Conservation (phyloP, 2,888 invertebrate genomes). For the Eilema caniola region DNA sequence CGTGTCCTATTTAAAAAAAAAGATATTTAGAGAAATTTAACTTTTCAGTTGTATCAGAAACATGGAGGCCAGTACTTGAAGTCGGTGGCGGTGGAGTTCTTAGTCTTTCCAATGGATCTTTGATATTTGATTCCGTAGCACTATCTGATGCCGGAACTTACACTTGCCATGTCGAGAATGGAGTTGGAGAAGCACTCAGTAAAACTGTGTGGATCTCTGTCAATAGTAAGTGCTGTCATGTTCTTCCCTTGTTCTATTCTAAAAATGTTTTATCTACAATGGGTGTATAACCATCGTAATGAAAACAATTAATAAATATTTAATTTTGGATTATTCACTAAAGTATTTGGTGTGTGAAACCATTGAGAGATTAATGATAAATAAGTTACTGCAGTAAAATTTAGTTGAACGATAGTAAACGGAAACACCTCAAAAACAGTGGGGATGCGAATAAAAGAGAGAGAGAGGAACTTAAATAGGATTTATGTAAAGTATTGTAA, state of each 20-base stretch:
- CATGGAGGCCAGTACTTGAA: constrained; percentile 82
- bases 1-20: no score
- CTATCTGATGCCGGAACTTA: constrained; percentile 81
- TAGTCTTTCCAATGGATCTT: constrained; percentile 81
- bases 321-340: no score
- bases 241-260: neutral
- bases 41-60: constrained; percentile 73
- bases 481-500: no score
- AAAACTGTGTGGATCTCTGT: constrained; percentile 84
- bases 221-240: constrained; percentile 74
- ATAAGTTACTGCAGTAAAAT: no score
- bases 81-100: constrained; percentile 82
- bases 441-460: no score
- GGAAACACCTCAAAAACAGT: no score
- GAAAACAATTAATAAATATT: no score
- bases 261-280: neutral
- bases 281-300: no score
- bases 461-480: no score
- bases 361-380: no score
- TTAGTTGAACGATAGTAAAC: no score
- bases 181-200: constrained; percentile 82
- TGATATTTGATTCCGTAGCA: constrained; percentile 81
- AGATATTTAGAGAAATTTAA: neutral
- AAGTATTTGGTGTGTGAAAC: no score
- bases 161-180: constrained; percentile 84